Base-by-base conservation (phyloP, 2,797 vertebrate species). In the Lagocephalus sceleratus region DNA sequence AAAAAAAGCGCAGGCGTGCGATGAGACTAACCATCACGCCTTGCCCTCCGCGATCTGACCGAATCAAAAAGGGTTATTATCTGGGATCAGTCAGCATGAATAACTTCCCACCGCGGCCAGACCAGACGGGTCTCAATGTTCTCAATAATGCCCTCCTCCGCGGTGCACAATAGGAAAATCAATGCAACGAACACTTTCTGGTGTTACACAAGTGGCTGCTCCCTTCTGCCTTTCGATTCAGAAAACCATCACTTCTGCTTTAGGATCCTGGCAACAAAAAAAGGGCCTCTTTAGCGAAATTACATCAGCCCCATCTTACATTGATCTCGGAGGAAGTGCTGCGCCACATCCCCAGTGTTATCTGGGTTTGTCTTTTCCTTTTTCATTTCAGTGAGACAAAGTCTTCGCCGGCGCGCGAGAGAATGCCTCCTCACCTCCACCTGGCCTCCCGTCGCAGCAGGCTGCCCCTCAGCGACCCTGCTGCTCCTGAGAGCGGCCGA, bases 401-500 rank as follows among this genome's bases (percentile, higher is more conserved):
- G 1, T 29, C 29, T 29, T 29, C 11, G 29, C 25, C 9, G 29
- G 7, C 8, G 11, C 29, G n/a, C 11, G 29, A 10, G 8, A 29
- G 9, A 29, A 11, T 11, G 11, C 29, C 29, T 11, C 7, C 29
- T 38, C 32, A 38, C 51, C 50, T 39, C 54, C 48, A 52, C 58
- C 55, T 58, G 50, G 14, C 51, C 32, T 40, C 20, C 44, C 49
- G 42, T 73, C 74, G 43, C 52, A 35, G 51, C 51, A 73, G 71
- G 75, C 59, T 76, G 60, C 80, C 78, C 86, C 60, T 84, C 76
- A 74, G n/a, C 55, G 69, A 73, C 43, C 66, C 32, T 6, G 51
- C 72, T 75, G 9, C 60, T 60, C 68, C 83, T 87, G 84, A 68
- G 68, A 50, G 48, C 58, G 38, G 52, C 48, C 16, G 84, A 87